Conservation (phyloP, 2,888 invertebrate species). For the Melinaea menophilus region DNA sequence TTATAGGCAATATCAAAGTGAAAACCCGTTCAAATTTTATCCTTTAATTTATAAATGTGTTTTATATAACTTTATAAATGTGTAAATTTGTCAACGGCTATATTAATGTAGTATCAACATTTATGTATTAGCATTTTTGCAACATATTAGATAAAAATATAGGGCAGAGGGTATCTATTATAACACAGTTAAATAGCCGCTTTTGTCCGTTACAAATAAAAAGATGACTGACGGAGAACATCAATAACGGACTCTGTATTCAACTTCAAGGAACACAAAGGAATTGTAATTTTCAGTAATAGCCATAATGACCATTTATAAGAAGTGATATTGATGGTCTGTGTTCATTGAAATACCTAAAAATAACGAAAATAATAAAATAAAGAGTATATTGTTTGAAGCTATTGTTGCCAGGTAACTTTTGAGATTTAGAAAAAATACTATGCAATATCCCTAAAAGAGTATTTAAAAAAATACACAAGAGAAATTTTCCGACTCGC, state of each 20-base stretch:
- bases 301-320: background rate
- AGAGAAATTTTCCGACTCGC: too few species aligned
- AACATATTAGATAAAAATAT: too few species aligned
- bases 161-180: background rate
- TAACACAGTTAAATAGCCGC: background rate
- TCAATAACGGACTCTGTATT: background rate
- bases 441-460: too few species aligned
- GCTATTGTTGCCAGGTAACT: too few species aligned
- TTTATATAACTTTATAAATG: background rate
- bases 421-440: too few species aligned
- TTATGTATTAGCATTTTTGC: too few species aligned
- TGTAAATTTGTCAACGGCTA: too few species aligned
- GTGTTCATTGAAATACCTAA: too few species aligned
- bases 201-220: background rate
- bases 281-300: background rate
- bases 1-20: background rate
- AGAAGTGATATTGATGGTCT: conserved; percentile 3
- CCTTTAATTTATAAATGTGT: background rate
- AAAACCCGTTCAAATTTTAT: background rate
- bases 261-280: conserved; percentile 1
- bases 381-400: too few species aligned
- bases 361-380: too few species aligned
- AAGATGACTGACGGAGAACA: background rate
- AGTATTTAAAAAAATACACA: too few species aligned
- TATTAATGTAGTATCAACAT: too few species aligned